Conservation (phyloP, 2,113 vertebrate species). For the Uria lomvia region DNA sequence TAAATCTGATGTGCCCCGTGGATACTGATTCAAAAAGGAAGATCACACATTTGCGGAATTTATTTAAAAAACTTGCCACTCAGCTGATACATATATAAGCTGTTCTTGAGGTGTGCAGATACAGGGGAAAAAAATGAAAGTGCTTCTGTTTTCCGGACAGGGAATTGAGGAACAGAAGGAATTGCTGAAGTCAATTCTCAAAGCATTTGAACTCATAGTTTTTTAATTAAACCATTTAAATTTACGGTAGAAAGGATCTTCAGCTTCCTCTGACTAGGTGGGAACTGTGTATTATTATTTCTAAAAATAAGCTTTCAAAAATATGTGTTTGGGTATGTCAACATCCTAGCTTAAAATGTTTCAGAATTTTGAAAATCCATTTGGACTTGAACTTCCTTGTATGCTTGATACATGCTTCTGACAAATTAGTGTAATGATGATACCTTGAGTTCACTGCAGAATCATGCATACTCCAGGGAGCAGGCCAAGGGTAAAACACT, state of each 20-base stretch:
- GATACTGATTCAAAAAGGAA: background rate
- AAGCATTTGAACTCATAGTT: background rate
- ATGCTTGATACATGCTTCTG: background rate
- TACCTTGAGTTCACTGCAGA: background rate
- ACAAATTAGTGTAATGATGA: background rate
- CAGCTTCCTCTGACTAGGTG: background rate
- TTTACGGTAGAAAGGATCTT: background rate
- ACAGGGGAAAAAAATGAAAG: background rate
- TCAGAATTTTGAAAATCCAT: background rate
- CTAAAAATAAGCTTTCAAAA: background rate
- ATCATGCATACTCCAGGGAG: background rate
- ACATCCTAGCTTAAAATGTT: background rate
- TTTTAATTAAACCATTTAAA: background rate
- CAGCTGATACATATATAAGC: background rate
- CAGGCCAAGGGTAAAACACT: background rate
- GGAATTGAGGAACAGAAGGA: background rate
- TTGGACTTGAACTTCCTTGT: background rate
- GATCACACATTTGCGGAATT: background rate
- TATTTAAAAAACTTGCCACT: background rate
- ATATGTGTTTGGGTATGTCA: background rate
- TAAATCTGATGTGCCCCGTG: background rate
- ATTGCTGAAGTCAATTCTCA: background rate
- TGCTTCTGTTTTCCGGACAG: background rate
- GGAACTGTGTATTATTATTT: background rate
- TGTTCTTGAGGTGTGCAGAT: background rate